Evolutionary conservation across 2,797 vertebrate species (phyloP), one percentile per base, ranked within the genome.

Genomic region (Catostomus latipinnis): DNA sequence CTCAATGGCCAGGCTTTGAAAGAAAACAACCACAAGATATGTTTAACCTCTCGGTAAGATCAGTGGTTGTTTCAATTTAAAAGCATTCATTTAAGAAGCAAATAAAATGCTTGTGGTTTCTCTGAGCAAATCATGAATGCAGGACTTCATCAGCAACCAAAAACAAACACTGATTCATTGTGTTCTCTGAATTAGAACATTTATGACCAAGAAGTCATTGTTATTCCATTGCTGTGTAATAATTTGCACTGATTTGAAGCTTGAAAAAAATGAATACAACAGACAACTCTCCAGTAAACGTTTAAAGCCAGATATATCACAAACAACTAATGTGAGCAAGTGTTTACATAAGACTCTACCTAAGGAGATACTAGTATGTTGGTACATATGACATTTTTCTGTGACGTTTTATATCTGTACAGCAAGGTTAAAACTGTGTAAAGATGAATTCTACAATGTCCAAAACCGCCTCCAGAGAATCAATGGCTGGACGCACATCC

Each of bases 401-500:
- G 12, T 12, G 22, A 66, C 1, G 61, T 56, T n/a, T 66, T 52
- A 58, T 71, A 58, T 49, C 52, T 8, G 22, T 61, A 69, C 6
- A 74, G 14, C 50, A n/a, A 14, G 58, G 8, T 5, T 67, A 69
- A 43, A n/a, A 49, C 14, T 63, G 16, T 53, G 57, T 48, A 0
- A 9, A 6, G 5, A 46, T 1, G 12, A 50, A 72, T 49, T 83
- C 92, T 92, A 97, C 0, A 96, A 98, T 65, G 95, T 96, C 97
- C 97, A 99, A 78, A 97, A 94, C 94, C 0, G 97, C 97, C 0
- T 86, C 93, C 8, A 99, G 50, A 1, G 97, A 98, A 90, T 99
- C 98, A 2, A 96, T 92, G 0, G 98, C 97, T 0, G 98, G 98
- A 49, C 98, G 96, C 9, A 99, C 98, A 0, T 99, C 98, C 88